Conservation (phyloP, 2,113 vertebrate species). For the Gambusia holbrooki region DNA sequence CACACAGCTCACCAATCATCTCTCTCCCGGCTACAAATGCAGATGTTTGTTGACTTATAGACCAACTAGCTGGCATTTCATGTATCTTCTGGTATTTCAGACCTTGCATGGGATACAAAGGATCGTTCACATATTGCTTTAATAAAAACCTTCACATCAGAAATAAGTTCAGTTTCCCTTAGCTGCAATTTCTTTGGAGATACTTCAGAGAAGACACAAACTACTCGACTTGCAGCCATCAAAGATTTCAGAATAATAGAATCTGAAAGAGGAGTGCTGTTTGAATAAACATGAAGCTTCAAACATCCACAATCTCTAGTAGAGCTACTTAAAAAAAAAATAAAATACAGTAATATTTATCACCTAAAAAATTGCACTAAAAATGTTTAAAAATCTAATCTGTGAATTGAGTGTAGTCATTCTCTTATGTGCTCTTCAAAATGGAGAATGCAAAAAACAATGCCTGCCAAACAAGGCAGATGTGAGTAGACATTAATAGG, state of each 20-base stretch:
- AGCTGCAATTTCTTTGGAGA: neutral
- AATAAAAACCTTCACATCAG: slow-evolving; percentile 1
- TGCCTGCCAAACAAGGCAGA: neutral
- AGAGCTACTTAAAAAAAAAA: too few species aligned
- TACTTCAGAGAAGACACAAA: neutral
- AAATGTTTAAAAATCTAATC: too few species aligned
- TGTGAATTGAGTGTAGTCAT: too few species aligned
- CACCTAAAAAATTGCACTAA: too few species aligned
- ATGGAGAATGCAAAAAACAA: neutral
- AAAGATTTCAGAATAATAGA: neutral
- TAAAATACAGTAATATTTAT: too few species aligned
- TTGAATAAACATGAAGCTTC: neutral
- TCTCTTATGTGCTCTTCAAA: neutral
- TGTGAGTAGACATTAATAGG: neutral
- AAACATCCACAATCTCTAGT: too few species aligned
- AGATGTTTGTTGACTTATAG: slow-evolving; percentile 26
- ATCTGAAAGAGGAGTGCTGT: slow-evolving; percentile 1
- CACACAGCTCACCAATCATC: slow-evolving; percentile 26
- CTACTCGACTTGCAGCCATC: neutral
- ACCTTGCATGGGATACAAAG: neutral
- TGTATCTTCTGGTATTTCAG: slow-evolving; percentile 42
- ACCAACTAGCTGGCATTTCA: slow-evolving; percentile 20
- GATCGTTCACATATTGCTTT: slow-evolving; percentile 4
- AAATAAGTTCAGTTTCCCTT: slow-evolving; percentile 11
- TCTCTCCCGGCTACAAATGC: slow-evolving; percentile 26